Conservation (phyloP, 2,797 vertebrate genomes). For the Hemibagrus guttatus region DNA sequence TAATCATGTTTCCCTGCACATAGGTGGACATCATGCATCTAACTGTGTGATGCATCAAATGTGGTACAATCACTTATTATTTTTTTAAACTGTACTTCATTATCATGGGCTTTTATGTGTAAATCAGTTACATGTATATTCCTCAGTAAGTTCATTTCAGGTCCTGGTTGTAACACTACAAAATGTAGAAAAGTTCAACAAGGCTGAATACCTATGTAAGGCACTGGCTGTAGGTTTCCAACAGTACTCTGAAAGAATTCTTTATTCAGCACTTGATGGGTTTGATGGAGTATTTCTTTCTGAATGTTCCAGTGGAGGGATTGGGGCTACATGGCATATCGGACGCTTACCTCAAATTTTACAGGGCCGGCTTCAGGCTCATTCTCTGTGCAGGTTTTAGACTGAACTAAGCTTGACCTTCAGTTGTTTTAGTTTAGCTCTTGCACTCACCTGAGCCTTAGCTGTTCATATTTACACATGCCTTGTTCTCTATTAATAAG, state of each 20-base stretch:
- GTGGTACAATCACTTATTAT: background rate
- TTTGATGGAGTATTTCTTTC: background rate
- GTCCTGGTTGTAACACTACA: conserved; percentile 2
- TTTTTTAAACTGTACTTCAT: background rate
- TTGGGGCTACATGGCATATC: background rate
- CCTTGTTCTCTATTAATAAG: conserved; percentile 9
- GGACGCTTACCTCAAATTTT: conserved; percentile 1
- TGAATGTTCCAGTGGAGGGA: background rate
- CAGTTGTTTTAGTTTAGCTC: background rate
- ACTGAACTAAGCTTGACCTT: background rate
- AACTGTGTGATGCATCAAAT: background rate
- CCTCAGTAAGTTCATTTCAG: background rate
- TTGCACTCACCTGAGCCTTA: conserved; percentile 19
- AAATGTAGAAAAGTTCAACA: background rate
- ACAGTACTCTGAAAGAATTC: background rate
- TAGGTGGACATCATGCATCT: background rate
- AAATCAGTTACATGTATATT: background rate
- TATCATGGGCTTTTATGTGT: background rate
- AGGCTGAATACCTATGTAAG: background rate
- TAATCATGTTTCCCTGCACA: background rate
- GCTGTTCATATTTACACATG: conserved; percentile 4
- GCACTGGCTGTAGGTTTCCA: conserved; percentile 9
- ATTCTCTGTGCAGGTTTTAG: conserved; percentile 7
- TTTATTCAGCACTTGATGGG: background rate
- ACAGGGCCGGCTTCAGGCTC: background rate